Conservation (phyloP, 2,113 vertebrate species). For the Pelusios castaneus region DNA sequence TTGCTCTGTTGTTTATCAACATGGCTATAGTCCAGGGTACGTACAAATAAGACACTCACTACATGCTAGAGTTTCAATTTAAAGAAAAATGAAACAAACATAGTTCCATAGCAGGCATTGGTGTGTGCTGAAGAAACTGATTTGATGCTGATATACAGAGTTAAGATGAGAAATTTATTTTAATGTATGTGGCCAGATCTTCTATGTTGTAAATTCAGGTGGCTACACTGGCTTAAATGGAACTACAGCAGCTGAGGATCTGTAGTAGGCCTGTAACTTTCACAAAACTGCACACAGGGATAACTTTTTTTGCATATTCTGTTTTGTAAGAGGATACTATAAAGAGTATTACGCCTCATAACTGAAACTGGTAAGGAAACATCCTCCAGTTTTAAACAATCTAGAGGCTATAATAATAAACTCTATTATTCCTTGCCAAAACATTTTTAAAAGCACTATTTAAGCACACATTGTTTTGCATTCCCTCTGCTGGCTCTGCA, state of each 20-base stretch:
- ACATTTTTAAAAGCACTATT: constrained; percentile 73
- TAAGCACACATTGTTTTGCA: constrained; percentile 74
- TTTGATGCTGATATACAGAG: not conserved
- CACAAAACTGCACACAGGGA: not conserved
- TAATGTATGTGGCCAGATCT: not conserved
- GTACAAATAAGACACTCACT: not conserved
- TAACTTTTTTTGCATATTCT: not conserved
- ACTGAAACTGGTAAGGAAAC: not conserved
- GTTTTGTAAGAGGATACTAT: not conserved
- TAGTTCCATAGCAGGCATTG: not conserved
- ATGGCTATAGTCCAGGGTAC: not conserved
- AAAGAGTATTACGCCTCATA: constrained; percentile 10
- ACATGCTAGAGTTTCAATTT: not conserved
- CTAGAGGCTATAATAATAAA: constrained; percentile 44
- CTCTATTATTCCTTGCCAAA: constrained; percentile 72
- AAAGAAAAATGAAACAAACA: not conserved
- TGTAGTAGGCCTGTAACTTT: not conserved
- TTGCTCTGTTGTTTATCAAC: not conserved
- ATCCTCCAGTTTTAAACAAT: not conserved
- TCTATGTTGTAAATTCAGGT: not conserved
- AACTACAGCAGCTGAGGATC: not conserved
- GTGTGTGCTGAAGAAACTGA: not conserved
- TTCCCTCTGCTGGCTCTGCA: constrained; percentile 66
- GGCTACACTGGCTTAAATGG: not conserved
- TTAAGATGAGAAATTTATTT: not conserved